Evolutionary conservation across 2,113 vertebrate genomes (phyloP), one percentile per base, ranked within the genome.

Genomic region (Ancistrus triradiatus): DNA sequence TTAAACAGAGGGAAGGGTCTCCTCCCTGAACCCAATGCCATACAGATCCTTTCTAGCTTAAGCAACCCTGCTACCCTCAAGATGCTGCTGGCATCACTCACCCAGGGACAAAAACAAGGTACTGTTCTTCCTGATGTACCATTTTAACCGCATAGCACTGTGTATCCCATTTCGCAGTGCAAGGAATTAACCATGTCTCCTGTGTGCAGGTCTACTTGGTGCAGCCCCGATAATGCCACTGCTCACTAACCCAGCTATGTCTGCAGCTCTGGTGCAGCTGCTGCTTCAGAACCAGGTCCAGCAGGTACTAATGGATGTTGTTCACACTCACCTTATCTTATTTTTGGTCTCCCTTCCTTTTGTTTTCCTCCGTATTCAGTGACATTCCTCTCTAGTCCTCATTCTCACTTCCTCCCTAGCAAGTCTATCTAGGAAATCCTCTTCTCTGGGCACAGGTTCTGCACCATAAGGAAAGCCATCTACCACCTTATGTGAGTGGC

Each of bases 1-100:
- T 79, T 94, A 66, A 95, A 95, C 63, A 77, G 93, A 2, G 94
- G 94, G 9, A 97, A 96, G 66, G 94, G 94, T 13, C 93, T 97
- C 28, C 90, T 97, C 1, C 93, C 94, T 0, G 93, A 96, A 62
- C 94, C 94, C 1, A 93, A 77, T 11, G 73, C 91, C 49, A 85
- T 96, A 60, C 94, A 97, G 76, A 91, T 96, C 7, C 89, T 96
- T 11, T 88, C 79, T 59, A 89, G 87, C 69, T 83, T 97, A 60
- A 93, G 87, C 13, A 93, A 94, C 22, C 90, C 94, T 0, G 85
- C 93, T 0, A 88, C 93, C 0, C 85, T 97, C 2, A 94, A 94
- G 81, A 88, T 96, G 72, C 85, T 96, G 63, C 83, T 97, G 53
- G 90, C 86, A 64, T 89, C 93, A 0, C 81, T 95, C 37, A 84